A percentile compares a stretch with the other conserved stretches of the same genome.
phyloP scores from a whole-genome alignment of 2,888 invertebrate species.

The Bursaphelenchus okinawaensis region DNA sequence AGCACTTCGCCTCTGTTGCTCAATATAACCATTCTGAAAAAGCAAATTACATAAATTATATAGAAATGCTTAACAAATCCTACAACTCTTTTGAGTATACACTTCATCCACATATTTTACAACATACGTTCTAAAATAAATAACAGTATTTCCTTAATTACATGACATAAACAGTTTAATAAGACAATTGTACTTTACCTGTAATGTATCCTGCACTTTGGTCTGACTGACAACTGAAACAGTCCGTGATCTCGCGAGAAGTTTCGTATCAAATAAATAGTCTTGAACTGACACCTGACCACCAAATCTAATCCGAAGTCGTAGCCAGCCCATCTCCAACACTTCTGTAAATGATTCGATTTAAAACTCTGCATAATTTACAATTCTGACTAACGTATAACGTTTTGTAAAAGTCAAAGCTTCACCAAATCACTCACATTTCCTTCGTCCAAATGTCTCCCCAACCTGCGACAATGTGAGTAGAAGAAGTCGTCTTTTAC shows the following conservation, averaged over 20 bases:
- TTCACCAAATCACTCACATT: background rate
- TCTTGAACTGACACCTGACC: constrained; percentile 24
- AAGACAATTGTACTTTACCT: constrained; percentile 22
- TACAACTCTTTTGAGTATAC: too few species aligned
- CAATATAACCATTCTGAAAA: constrained; percentile 20
- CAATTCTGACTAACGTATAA: too few species aligned
- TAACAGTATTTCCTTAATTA: too few species aligned
- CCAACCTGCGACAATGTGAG: constrained; percentile 31
- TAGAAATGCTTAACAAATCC: too few species aligned
- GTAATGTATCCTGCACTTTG: constrained; percentile 27
- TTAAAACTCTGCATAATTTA: too few species aligned
- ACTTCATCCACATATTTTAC: too few species aligned
- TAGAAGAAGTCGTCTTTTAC: constrained; percentile 36
- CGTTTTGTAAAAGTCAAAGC: background rate
- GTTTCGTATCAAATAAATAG: background rate
- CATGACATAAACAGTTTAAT: too few species aligned
- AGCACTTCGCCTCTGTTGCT: constrained; percentile 12
- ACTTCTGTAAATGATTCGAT: constrained; percentile 36
- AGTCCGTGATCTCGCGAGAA: background rate
- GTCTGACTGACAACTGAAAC: constrained; percentile 17
- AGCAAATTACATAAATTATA: background rate
- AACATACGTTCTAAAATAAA: too few species aligned
- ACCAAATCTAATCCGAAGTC: constrained; percentile 42
- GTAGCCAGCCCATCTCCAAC: constrained; percentile 48
- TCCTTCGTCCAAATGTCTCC: constrained; percentile 27